A percentile compares a stretch with the other conserved stretches of the same genome.
phyloP scores from a whole-genome alignment of 2,888 invertebrate genomes.

The Sthenelais limicola region DNA sequence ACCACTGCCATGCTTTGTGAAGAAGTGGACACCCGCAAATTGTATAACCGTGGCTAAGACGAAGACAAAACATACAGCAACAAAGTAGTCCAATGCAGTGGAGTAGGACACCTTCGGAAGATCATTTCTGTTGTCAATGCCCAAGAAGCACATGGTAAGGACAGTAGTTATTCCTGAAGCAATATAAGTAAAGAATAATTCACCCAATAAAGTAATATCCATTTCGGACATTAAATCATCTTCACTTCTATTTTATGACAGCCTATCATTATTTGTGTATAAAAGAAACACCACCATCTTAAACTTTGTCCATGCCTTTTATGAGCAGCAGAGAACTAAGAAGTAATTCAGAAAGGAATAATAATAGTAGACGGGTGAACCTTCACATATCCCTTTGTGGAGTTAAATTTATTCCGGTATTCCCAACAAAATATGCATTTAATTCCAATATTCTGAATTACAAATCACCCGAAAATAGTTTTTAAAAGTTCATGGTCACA shows the following conservation, averaged over 20 bases:
- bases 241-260: not conserved
- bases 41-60: constrained; percentile 89
- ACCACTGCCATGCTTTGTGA: constrained; percentile 87
- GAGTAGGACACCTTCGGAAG: constrained; percentile 88
- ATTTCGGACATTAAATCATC: not conserved
- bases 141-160: constrained; percentile 87
- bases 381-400: no score
- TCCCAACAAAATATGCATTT: no score
- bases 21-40: constrained; percentile 95
- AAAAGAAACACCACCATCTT: no score
- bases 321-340: no score
- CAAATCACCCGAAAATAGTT: no score
- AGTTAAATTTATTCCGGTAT: no score
- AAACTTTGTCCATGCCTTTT: no score
- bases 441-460: no score
- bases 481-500: not conserved
- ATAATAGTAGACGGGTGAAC: no score
- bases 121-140: constrained; percentile 84
- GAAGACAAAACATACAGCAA: constrained; percentile 82
- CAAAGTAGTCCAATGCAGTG: constrained; percentile 87
- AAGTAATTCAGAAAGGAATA: no score
- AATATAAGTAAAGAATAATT: not conserved
- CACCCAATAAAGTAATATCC: not conserved
- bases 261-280: no score
- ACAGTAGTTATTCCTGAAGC: constrained; percentile 84